Evolutionary conservation across 2,113 vertebrate species (phyloP), one percentile per base, ranked within the genome.

Genomic region (Corythaixoides concolor): DNA sequence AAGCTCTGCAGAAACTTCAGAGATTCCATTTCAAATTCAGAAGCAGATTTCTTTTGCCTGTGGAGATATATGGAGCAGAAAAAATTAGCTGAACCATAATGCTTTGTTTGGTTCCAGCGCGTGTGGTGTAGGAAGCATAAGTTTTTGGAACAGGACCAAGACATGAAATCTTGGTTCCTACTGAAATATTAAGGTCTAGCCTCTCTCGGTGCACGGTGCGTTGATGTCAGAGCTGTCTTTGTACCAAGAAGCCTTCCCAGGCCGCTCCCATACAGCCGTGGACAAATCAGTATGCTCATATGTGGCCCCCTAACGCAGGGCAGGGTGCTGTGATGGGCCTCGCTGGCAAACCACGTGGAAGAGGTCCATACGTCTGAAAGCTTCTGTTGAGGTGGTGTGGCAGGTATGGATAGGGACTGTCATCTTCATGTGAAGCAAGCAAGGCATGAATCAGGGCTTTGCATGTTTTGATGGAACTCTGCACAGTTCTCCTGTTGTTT

Each of bases 1-100:
- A 83, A 85, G 90, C 93, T 95, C 70, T 93, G 85, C 67, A 69
- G 91, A 79, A 94, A 93, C 85, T 93, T 90, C 79, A 92, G 89
- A 80, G 81, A 32, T 30, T 85, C 92, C 56, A 43, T 93, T 91
- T 93, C 89, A 59, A 23, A 74, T 70, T 58, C 72, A 67, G 89
- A 62, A 90, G 59, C 75, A 37, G 75, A 6, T 83, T 93, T 83
- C 53, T 86, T 85, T 47, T 84, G 90, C 55, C 63, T 86, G 47
- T 81, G 50, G 52, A 92, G 75, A 74, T 90, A 93, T 21, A 66
- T 90, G 83, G 92, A 95, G 86, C 89, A 95, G 92, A 93, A 96
- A 39, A 90, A 95, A 89, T 66, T 52, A 59, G 32, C 59, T 62
- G 52, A 92, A 74, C 28, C 26, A 2, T 89, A 70, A 77, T 68